Evolutionary conservation across 2,888 invertebrate genomes (phyloP), one percentile per base, ranked within the genome.

Genomic region (Lymantria dispar): DNA sequence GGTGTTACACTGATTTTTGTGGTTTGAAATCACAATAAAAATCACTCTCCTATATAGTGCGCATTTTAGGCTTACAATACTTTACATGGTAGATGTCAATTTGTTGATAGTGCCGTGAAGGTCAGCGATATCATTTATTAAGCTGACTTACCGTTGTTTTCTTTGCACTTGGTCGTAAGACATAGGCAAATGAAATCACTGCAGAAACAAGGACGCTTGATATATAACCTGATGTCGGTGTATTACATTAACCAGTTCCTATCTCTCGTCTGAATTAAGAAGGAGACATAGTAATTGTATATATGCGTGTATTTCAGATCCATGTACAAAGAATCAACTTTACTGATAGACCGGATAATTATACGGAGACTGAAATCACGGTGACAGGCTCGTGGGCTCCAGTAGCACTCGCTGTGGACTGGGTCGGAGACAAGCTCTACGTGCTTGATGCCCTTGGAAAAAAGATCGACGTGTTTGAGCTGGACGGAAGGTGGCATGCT

Each of bases 361-460:
- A 89, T 60, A 79, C 87, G n/a, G 93, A 93, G 56, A 83, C 88
- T 8, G 96, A 96, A 72, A 94, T 97, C 60, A 92, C 94, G 0
- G 87, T 96, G 30, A 94, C 97, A 0, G 97, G 96, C 0, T 96
- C 96, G 0, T 98, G 98, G 97, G 93, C 96, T 0, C 98, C 98
- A 0, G 95, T 97, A 0, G 96, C 98, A 0, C 81, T 99, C 45
- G 98, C 99, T 8, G 96, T 99, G 12, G 99, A 99, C 88, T 99
- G 99, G 98, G 95, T 99, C 41, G 98, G 98, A 0, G 96, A 98
- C 80, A 99, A 98, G 80, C 92, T 99, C 8, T 99, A 99, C 85
- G 97, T 98, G 15, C 97, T 97, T 0, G 99, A 99, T 82, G 94
- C 96, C 14, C 93, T 98, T 22, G 98, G 98, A 0, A 97, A 98